These are phyloP conservation scores for Oryzias javanicus DNA, from an alignment of 2,113 vertebrate genomes.

Conservation along the genomic window DNA sequence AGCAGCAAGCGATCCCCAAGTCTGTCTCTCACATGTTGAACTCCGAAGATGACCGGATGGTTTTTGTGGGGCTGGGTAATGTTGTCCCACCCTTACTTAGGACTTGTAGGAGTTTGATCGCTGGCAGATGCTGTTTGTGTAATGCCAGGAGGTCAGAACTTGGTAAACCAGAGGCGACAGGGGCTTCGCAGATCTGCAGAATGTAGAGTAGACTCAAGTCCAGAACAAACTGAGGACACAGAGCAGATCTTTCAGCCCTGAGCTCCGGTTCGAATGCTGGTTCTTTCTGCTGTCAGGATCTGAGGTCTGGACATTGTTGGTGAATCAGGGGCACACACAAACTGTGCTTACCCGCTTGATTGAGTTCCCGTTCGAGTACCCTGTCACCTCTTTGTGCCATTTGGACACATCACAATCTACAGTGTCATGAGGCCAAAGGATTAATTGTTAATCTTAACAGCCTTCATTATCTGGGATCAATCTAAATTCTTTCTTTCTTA, in stretches of 20 bases:
- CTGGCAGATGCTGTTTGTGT: conserved; percentile 71
- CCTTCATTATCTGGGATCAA: conserved; percentile 66
- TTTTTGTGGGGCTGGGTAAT: conserved; percentile 44
- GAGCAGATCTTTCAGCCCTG: conserved; percentile 49
- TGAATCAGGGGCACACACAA: conserved; percentile 32
- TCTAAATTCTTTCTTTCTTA: conserved; percentile 56
- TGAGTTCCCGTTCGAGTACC: conserved; percentile 45
- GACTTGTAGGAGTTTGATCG: conserved; percentile 57
- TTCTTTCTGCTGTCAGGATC: conserved; percentile 65
- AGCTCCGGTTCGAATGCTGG: conserved; percentile 56
- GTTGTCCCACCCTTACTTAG: conserved; percentile 53
- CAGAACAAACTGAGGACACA: conserved; percentile 40
- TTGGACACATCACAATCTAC: conserved; percentile 64
- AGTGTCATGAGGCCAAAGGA: conserved; percentile 71
- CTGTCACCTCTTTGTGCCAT: conserved; percentile 48
- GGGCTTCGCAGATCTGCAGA: conserved; percentile 35
- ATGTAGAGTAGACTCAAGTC: conserved; percentile 44
- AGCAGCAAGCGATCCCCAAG: conserved; percentile 46
- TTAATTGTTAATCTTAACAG: conserved; percentile 78
- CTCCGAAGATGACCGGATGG: conserved; percentile 44
- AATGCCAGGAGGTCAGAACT: conserved; percentile 60
- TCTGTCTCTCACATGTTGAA: conserved; percentile 43
- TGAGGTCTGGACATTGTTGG: conserved; percentile 62
- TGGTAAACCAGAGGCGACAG: conserved; percentile 60
- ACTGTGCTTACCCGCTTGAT: conserved; percentile 34